Percentiles rank a stretch among this genome's conserved stretches.
Conservation (phyloP, 2,797 vertebrate species). For the Ctenopoma kingsleyae region DNA sequence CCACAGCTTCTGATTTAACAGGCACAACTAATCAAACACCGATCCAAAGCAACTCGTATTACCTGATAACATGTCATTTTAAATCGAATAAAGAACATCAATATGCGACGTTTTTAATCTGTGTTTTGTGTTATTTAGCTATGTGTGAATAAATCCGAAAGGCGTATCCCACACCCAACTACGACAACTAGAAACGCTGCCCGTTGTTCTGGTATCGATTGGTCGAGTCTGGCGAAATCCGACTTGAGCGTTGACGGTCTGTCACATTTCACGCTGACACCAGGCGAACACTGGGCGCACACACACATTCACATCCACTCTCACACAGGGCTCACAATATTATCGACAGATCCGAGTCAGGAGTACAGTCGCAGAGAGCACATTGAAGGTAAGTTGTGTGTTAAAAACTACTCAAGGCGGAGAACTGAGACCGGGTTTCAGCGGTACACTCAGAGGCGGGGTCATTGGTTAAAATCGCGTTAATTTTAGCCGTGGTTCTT, state of each 20-base stretch:
- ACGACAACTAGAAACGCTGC: conserved; percentile 14
- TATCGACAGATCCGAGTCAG: conserved; percentile 71
- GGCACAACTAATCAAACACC: conserved; percentile 43
- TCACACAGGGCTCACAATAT: conserved; percentile 68
- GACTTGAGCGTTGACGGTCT: conserved; percentile 83
- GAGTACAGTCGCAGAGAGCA: conserved; percentile 61
- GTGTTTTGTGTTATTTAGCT: background rate
- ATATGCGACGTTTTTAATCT: fast-evolving
- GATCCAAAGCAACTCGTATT: background rate
- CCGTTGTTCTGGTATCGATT: conserved; percentile 59
- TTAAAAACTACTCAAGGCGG: conserved; percentile 20
- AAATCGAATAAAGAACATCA: background rate
- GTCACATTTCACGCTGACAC: conserved; percentile 88
- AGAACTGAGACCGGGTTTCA: conserved; percentile 31
- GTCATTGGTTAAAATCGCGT: conserved; percentile 49
- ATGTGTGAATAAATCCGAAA: fast-evolving
- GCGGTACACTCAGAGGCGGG: conserved; percentile 32
- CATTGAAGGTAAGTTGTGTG: conserved; percentile 65
- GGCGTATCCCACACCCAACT: fast-evolving
- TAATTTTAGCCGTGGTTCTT: conserved; percentile 67
- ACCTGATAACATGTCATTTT: background rate
- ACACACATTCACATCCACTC: conserved; percentile 51
- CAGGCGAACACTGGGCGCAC: conserved; percentile 69
- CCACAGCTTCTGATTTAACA: conserved; percentile 73
- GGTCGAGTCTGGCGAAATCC: conserved; percentile 73